A percentile compares a stretch with the other conserved stretches of the same genome.
Conservation (phyloP, 2,797 vertebrate species). For the Erpetoichthys calabaricus region DNA sequence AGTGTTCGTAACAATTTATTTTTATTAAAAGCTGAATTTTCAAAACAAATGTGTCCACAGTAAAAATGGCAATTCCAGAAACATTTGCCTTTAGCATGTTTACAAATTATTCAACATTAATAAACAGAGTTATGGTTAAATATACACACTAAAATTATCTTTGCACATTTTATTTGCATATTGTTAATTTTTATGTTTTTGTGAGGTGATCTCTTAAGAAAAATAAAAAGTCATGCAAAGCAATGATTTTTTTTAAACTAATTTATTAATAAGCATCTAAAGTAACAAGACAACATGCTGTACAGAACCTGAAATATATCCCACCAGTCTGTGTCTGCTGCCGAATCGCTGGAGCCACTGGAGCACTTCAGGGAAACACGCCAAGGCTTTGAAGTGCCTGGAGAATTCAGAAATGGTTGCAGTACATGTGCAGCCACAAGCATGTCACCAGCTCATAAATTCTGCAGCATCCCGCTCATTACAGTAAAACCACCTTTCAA, state of each 20-base stretch:
- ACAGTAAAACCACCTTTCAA: constrained; percentile 26
- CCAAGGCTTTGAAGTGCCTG: not conserved
- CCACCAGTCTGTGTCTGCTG: not conserved
- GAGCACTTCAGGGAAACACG: not conserved
- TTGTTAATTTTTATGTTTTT: too few species aligned
- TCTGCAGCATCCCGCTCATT: constrained; percentile 30
- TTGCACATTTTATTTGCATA: too few species aligned
- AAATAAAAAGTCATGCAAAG: too few species aligned
- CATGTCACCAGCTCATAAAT: constrained; percentile 24
- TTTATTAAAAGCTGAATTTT: too few species aligned
- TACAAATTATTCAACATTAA: too few species aligned
- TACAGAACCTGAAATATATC: constrained; percentile 28
- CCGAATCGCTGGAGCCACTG: not conserved
- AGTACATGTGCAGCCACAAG: not conserved
- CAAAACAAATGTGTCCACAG: too few species aligned
- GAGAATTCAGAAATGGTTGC: not conserved
- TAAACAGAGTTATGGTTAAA: too few species aligned
- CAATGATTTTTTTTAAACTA: constrained; percentile 23
- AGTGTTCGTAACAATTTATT: too few species aligned
- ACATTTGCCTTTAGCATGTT: too few species aligned
- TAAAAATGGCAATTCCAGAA: too few species aligned
- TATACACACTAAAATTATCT: too few species aligned
- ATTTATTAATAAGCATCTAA: constrained; percentile 50
- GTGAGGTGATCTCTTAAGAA: too few species aligned
- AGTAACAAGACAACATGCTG: constrained; percentile 51